phyloP scores from a whole-genome alignment of 2,888 invertebrate species.

The Drymonia ruficornis region DNA sequence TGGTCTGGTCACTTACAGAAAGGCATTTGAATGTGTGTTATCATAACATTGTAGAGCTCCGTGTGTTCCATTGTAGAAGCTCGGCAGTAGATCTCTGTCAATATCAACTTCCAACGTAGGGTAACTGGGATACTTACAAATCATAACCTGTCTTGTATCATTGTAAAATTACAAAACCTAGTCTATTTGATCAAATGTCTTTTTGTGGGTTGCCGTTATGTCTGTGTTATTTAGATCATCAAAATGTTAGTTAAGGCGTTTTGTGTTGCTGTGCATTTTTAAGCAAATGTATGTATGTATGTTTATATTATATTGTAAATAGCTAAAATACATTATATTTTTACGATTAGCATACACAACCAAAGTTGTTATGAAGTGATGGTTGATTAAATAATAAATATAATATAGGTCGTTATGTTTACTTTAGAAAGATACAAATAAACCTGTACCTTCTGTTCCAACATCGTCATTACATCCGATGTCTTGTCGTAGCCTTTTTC shows the following conservation, averaged over 20 bases:
- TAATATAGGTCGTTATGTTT: slow-evolving; percentile 82
- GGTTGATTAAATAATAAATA: slow-evolving; percentile 84
- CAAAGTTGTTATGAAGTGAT: slow-evolving; percentile 86
- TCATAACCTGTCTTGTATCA: not conserved
- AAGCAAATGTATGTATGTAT: slow-evolving; percentile 86
- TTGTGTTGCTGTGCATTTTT: slow-evolving; percentile 84
- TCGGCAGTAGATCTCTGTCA: slow-evolving; percentile 34
- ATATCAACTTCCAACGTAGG: not conserved
- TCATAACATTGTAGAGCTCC: slow-evolving; percentile 29
- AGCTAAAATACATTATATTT: slow-evolving; percentile 83
- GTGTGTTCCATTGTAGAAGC: slow-evolving; percentile 39
- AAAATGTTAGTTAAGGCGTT: slow-evolving; percentile 74
- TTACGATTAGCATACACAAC: slow-evolving; percentile 85
- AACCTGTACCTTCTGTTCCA: slow-evolving; percentile 66
- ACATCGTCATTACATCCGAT: slow-evolving; percentile 65
- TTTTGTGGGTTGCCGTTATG: slow-evolving; percentile 74
- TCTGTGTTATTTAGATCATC: slow-evolving; percentile 83
- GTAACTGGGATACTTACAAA: not conserved
- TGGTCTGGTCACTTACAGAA: slow-evolving; percentile 67
- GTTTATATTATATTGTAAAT: slow-evolving; percentile 84
- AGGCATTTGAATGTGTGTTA: slow-evolving; percentile 55
- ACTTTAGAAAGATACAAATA: slow-evolving; percentile 73
- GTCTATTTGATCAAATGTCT: slow-evolving; percentile 63
- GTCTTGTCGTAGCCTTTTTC: slow-evolving; percentile 73
- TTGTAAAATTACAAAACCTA: slow-evolving; percentile 45